Conservation (phyloP, 2,113 vertebrate species). For the Arenaria interpres region DNA sequence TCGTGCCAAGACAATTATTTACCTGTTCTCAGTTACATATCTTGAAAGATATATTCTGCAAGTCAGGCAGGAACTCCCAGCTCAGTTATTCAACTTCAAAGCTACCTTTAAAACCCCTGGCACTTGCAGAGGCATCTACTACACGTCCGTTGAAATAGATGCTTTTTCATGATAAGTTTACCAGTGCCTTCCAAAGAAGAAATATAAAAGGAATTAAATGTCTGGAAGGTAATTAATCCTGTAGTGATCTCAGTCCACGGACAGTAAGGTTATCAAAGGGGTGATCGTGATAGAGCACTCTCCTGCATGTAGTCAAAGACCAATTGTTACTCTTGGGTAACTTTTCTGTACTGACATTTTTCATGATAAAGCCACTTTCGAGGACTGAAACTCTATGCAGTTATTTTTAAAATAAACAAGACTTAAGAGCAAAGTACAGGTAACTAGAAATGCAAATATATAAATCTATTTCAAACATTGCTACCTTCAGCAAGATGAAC, state of each 20-base stretch:
- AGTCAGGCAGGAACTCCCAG: slow-evolving; percentile 38
- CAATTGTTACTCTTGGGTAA: slow-evolving; percentile 1
- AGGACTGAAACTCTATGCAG: neutral
- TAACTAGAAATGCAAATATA: neutral
- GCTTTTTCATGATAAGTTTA: neutral
- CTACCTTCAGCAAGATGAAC: neutral
- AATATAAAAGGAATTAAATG: slow-evolving; percentile 24
- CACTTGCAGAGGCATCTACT: slow-evolving; percentile 14
- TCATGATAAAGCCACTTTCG: neutral
- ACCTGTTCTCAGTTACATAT: slow-evolving; percentile 32
- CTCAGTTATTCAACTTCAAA: slow-evolving; percentile 49
- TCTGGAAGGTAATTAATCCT: slow-evolving; percentile 44
- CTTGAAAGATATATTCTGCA: slow-evolving; percentile 21
- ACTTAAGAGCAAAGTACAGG: neutral
- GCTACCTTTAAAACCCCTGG: slow-evolving; percentile 2
- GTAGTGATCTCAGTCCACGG: neutral
- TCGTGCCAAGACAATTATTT: slow-evolving; percentile 35
- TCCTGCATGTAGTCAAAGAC: neutral
- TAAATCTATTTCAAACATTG: neutral
- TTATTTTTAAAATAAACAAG: neutral
- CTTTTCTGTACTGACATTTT: neutral
- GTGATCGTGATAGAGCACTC: neutral
- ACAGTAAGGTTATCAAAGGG: slow-evolving; percentile 18
- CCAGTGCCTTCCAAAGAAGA: neutral
- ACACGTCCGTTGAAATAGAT: neutral